Percentiles rank a stretch among this genome's conserved stretches.
These are phyloP conservation scores for Latheticus oryzae DNA, from an alignment of 2,888 invertebrate genomes.

Conservation along the genomic window DNA sequence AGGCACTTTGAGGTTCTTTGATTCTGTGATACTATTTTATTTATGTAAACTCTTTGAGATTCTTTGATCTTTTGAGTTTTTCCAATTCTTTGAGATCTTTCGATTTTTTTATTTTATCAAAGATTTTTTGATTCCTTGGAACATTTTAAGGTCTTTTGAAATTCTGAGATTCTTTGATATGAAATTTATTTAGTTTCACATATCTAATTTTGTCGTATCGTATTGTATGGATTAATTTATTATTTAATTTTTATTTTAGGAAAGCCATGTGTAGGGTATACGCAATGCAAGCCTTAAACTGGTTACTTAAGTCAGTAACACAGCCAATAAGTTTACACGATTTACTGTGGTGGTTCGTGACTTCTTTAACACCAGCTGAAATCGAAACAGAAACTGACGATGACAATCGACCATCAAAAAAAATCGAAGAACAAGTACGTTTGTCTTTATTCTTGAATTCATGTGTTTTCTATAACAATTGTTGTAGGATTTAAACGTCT, in stretches of 20 bases:
- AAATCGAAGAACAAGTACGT: slow-evolving; percentile 61
- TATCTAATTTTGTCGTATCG: too few species aligned
- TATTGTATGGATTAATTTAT: neutral
- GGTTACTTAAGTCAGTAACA: slow-evolving; percentile 92
- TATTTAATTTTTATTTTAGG: slow-evolving; percentile 56
- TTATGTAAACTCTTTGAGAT: too few species aligned
- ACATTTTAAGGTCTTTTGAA: too few species aligned
- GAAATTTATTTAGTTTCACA: too few species aligned
- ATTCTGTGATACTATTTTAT: too few species aligned
- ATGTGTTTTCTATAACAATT: slow-evolving; percentile 25
- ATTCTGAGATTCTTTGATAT: too few species aligned
- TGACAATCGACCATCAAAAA: slow-evolving; percentile 66
- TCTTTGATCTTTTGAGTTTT: too few species aligned
- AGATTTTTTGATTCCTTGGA: too few species aligned
- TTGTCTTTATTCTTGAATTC: neutral
- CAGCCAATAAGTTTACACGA: slow-evolving; percentile 94
- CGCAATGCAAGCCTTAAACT: slow-evolving; percentile 94
- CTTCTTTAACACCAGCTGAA: slow-evolving; percentile 76
- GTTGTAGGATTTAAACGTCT: slow-evolving; percentile 70
- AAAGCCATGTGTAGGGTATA: slow-evolving; percentile 85
- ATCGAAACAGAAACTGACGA: slow-evolving; percentile 69
- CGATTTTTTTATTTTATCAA: too few species aligned
- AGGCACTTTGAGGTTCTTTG: too few species aligned
- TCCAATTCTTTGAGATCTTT: too few species aligned
- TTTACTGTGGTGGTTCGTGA: slow-evolving; percentile 96